A percentile compares a stretch with the other conserved stretches of the same genome.
Conservation (phyloP, 2,888 invertebrate species). For the Hoplodrina ambigua region DNA sequence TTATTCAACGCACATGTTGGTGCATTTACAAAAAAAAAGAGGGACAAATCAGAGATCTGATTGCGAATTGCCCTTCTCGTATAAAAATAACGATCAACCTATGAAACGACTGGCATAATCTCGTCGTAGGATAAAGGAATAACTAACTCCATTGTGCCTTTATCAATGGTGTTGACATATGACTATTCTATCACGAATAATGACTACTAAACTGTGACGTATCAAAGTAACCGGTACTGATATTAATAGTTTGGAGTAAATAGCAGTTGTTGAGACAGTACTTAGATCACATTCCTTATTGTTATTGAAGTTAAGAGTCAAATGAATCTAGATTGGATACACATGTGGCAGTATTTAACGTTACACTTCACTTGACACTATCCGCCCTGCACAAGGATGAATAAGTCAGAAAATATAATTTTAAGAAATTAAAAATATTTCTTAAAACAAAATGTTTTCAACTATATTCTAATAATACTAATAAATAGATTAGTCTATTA, state of each 20-base stretch:
- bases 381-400: slow-evolving; percentile 1
- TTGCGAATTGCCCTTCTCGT: slow-evolving; percentile 32
- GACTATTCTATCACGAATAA: slow-evolving; percentile 50
- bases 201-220: slow-evolving; percentile 48
- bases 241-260: slow-evolving; percentile 49
- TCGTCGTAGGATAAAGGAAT: slow-evolving; percentile 48
- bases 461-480: slow-evolving; percentile 28
- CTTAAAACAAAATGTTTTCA: not conserved
- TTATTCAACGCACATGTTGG: slow-evolving; percentile 72
- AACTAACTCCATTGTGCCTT: slow-evolving; percentile 59
- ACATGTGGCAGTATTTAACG: not conserved
- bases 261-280: slow-evolving; percentile 48
- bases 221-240: slow-evolving; percentile 42
- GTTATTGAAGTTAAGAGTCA: slow-evolving; percentile 29
- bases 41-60: slow-evolving; percentile 49
- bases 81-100: slow-evolving; percentile 40
- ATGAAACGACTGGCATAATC: slow-evolving; percentile 24
- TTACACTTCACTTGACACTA: not conserved
- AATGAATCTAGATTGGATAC: slow-evolving; percentile 23
- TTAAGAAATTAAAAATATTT: not conserved
- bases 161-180: slow-evolving; percentile 45
- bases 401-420: not conserved
- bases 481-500: slow-evolving; percentile 38
- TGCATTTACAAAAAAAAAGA: slow-evolving; percentile 66
- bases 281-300: slow-evolving; percentile 27